Evolutionary conservation across 2,888 invertebrate genomes (phyloP), one percentile per base, ranked within the genome.

Genomic region (Hirudinaria manillensis): DNA sequence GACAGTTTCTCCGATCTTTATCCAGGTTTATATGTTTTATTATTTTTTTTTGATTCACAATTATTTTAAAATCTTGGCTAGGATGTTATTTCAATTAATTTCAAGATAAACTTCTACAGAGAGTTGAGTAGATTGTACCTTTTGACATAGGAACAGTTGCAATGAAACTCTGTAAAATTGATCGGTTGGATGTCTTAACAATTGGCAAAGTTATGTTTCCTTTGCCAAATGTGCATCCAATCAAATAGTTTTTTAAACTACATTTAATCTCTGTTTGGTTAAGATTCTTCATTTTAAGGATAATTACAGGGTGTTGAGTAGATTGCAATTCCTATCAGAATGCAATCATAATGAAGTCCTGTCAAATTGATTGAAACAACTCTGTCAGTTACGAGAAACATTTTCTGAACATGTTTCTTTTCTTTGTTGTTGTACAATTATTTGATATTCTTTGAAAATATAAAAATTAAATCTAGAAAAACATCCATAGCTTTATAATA

Each of bases 1-100:
- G 68, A 68, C 68, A 68, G 68, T 68, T 32, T 68, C 10, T 29
- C 29, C 34, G 68, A 68, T 34, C 68, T 68, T n/a, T 68, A 68
- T 68, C 68, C 68, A 34, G 68, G 68, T 36, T 1, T 34, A 32
- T 68, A n/a, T 21, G n/a, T 27, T 27, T 6, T 1, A 4, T 61
- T 34, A 7, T 4, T 4, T 67, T 67, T 67, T 4, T 24, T 67
- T 32, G 32, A 61, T 6, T 61, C 13, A 3, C 24, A 61, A 61
- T 29, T 16, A 27, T 61, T 6, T 45, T 16, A 6, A 45, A 16
- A 36, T 36, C 36, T 36, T 10, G 10, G 36, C n/a, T n/a, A 36
- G 10, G 36, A 10, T 10, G 3, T 36, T 6, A 36, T 10, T 10
- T 36, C 36, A 36, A 36, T 36, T 27, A 6, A 24, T 6, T 24